Evolutionary conservation across 1,140 invertebrate genomes (phyloP), one percentile per base, ranked within the genome.

Genomic region (Hyles vespertilio): DNA sequence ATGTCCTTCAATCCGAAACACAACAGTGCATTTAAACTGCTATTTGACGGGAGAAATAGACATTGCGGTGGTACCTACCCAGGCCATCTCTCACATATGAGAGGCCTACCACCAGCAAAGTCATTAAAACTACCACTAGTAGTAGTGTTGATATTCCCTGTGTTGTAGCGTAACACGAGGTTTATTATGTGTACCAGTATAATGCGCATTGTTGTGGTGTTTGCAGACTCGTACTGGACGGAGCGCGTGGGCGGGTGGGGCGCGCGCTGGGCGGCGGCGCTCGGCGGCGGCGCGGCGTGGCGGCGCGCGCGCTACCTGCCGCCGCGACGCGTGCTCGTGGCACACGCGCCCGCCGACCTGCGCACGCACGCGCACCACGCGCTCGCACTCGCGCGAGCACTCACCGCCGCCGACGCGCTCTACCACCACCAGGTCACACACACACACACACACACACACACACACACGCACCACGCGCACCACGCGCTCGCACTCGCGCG

Each of bases 301-400:
- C 89, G 92, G 66, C 91, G 92, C 67, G 94, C 93, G 10, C 92
- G 92, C 47, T 94, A 95, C 74, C 89, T 93, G 62, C 74, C 81
- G 36, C 74, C 90, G 91, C 69, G 85, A 62, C 70, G 81, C 11
- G 61, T 90, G 90, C 93, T 92, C 67, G 81, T 97, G 34, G 91
- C 96, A 47, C 96, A 96, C 69, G 95, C 95, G 5, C 95, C 94
- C 1, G 94, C 94, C 3, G 95, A 97, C 77, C 92, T 95, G 51
- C 88, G 92, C 61, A 94, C 96, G n/a, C 96, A 96, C 76, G 93
- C 95, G 68, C 95, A 96, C 74, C 95, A 98, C 77, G 93, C 95
- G 3, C 92, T 96, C 69, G 92, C 95, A 76, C 89, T 97, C n/a
- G 93, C 95, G 5, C 92, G 93, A 61, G 92, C 94, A 1, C 87